These are phyloP conservation scores for Phalacrocorax carbo DNA, from an alignment of 2,113 vertebrate genomes.

Conservation along the genomic window DNA sequence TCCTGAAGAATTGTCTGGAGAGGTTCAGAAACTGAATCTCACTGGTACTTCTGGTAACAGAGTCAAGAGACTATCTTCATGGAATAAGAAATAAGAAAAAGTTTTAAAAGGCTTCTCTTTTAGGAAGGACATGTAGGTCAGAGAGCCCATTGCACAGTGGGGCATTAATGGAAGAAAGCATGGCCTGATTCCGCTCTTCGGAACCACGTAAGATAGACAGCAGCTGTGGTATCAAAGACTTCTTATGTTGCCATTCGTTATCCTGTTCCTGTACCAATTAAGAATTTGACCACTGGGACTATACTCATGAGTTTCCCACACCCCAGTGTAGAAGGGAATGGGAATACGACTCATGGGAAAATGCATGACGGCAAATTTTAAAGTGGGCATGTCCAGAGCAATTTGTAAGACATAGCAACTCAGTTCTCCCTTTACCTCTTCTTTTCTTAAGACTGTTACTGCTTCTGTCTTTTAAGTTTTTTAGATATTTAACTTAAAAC, in stretches of 20 bases:
- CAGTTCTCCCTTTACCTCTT: neutral
- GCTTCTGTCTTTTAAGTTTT: neutral
- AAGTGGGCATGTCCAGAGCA: neutral
- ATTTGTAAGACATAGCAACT: neutral
- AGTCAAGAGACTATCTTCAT: neutral
- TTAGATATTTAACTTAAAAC: neutral
- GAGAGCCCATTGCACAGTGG: neutral
- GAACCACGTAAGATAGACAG: neutral
- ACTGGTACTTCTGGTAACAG: neutral
- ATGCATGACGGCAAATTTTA: neutral
- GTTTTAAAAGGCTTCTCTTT: neutral
- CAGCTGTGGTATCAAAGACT: neutral
- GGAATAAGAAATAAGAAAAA: neutral
- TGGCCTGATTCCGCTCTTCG: neutral
- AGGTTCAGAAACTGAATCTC: neutral
- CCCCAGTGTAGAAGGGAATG: neutral
- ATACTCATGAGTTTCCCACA: neutral
- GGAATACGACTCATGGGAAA: neutral
- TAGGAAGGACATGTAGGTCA: neutral
- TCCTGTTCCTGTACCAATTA: neutral
- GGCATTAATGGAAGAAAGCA: neutral
- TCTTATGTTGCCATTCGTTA: neutral
- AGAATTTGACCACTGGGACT: neutral
- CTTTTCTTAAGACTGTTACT: neutral
- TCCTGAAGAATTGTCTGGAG: neutral